Evolutionary conservation across 2,797 vertebrate genomes (phyloP), one percentile per base, ranked within the genome.

Genomic region (Phaenicophaeus curvirostris): DNA sequence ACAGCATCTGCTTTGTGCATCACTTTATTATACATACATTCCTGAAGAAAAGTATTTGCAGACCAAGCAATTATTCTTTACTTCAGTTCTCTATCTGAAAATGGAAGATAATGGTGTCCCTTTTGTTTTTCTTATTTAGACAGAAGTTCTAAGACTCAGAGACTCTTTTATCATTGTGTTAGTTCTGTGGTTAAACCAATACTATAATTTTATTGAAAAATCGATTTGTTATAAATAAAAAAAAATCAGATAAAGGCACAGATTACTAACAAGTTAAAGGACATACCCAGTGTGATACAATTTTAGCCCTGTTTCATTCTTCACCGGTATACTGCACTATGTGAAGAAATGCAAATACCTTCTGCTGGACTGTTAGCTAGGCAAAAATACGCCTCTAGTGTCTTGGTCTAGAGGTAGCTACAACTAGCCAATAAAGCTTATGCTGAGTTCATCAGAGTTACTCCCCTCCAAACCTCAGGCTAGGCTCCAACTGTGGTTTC

Each of bases 341-440:
- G n/a, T 37, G 54, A 95, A 83, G 39, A 95, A 95, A 94, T 72
- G 57, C 37, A 87, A 85, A 92, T 67, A 57, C 25, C 25, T 89
- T 93, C 35, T 89, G 39, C 27, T 55, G 80, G 61, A 62, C 50
- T 74, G 30, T 54, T 78, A 71, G 16, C 87, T 83, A 79, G 65
- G 42, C n/a, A 31, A 62, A 93, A 94, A 95, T 72, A 77, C 31
- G 41, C 50, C 86, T 65, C 74, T 65, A 68, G 81, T 83, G 75
- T 83, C 94, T 93, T 87, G 65, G 78, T 73, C n/a, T 51, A 85
- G 27, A 76, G n/a, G 62, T 68, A 78, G 77, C 72, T 92, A 62
- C 50, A 80, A 62, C 61, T 39, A 92, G 21, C 39, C 41, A 66
- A 73, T 81, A 93, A 86, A 91, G 46, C 63, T 89, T 93, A 80